These are phyloP conservation scores for Forficula auricularia DNA, from an alignment of 1,140 invertebrate genomes.

Conservation along the genomic window DNA sequence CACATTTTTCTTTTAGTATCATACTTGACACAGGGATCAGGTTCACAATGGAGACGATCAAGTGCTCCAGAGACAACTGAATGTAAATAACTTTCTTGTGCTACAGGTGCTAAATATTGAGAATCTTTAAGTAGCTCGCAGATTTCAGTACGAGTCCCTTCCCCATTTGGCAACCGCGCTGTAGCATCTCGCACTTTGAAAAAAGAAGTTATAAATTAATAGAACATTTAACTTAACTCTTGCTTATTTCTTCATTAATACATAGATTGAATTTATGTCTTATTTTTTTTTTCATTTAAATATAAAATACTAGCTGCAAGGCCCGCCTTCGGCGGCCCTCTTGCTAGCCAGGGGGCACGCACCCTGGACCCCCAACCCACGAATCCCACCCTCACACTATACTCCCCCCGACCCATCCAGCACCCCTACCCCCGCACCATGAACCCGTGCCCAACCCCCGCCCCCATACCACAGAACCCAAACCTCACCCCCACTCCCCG, in stretches of 20 bases:
- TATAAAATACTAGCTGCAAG: no score
- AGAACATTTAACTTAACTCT: background rate
- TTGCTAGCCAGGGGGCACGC: no score
- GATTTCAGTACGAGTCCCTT: slow-evolving; percentile 80
- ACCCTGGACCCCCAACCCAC: no score
- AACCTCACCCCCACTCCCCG: no score
- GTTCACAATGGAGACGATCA: slow-evolving; percentile 71
- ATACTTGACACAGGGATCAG: slow-evolving; percentile 80
- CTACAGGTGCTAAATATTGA: slow-evolving; percentile 57
- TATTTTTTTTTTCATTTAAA: no score
- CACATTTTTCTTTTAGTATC: slow-evolving; percentile 75
- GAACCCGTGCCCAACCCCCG: no score
- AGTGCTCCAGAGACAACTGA: slow-evolving; percentile 76
- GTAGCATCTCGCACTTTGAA: slow-evolving; percentile 68
- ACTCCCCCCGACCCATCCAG: no score
- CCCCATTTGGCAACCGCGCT: slow-evolving; percentile 79
- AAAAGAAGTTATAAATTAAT: background rate
- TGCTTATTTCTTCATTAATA: no score
- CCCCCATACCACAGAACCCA: no score
- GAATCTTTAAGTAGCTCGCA: slow-evolving; percentile 68
- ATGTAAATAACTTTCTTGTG: slow-evolving; percentile 37
- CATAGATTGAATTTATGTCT: background rate
- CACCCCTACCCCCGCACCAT: no score
- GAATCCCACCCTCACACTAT: no score
- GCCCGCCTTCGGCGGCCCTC: no score